Conservation (phyloP, 37 sponge, comb jelly and placozoan species). For the Crambe crambe region DNA sequence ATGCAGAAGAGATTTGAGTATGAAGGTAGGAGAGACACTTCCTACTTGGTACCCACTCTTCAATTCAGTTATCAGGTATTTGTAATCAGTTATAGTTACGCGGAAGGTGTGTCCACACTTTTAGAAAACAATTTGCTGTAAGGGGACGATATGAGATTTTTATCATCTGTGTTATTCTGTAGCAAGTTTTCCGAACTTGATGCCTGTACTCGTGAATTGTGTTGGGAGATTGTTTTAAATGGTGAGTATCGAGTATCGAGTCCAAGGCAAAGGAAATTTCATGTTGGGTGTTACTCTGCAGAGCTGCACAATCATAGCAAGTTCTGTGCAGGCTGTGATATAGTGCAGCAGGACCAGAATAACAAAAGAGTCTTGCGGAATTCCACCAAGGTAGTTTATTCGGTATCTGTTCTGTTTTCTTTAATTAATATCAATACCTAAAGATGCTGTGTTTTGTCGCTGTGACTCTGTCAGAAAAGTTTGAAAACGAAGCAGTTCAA, state of each 20-base stretch:
- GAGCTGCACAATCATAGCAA: background rate
- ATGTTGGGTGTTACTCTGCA: too few relatives aligned
- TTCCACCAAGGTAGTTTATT: background rate
- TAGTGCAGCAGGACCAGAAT: background rate
- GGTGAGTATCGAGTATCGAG: too few relatives aligned
- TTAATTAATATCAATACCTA: background rate
- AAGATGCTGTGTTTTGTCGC: conserved; percentile 80
- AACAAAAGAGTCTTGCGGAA: conserved; percentile 5
- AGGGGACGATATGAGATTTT: too few relatives aligned
- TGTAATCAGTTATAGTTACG: too few relatives aligned
- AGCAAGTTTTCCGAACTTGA: background rate
- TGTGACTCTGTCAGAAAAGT: conserved; percentile 58
- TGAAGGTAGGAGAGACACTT: background rate
- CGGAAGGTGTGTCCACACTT: too few relatives aligned
- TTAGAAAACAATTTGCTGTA: too few relatives aligned
- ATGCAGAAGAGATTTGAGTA: background rate
- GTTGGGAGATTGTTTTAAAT: background rate
- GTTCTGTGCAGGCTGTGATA: background rate
- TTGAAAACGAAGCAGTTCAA: conserved; percentile 45
- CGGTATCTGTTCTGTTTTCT: background rate
- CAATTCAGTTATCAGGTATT: background rate
- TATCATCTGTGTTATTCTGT: background rate
- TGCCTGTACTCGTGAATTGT: background rate
- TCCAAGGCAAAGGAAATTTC: too few relatives aligned
- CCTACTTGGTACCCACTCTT: background rate